Evolutionary conservation across 2,797 vertebrate genomes (phyloP).

Genomic region (Syndactyla subalaris): DNA sequence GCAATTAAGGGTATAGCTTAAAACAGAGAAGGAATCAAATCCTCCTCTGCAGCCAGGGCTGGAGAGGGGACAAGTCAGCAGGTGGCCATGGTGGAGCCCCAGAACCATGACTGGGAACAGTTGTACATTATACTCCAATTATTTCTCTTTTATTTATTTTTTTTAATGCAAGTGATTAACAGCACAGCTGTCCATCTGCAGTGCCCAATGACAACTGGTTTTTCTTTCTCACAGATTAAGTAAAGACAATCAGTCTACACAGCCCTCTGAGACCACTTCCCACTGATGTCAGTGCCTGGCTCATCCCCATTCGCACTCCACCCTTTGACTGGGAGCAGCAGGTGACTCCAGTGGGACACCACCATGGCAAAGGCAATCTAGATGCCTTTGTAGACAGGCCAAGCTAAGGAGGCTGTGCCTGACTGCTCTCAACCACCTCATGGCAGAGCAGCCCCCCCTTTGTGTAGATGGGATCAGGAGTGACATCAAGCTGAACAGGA

Average conservation of each 20-base stretch:
- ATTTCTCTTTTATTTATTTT: neutral
- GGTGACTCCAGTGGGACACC: neutral
- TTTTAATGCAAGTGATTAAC: neutral
- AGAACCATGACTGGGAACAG: accelerated
- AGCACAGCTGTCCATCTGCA: neutral
- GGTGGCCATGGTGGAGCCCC: neutral
- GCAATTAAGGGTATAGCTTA: neutral
- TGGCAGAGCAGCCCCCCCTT: neutral
- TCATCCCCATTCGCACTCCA: neutral
- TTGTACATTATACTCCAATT: neutral
- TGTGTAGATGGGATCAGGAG: neutral
- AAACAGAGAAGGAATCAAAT: neutral
- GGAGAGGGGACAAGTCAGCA: neutral
- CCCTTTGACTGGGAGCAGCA: neutral
- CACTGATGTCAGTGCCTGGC: neutral
- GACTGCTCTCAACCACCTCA: neutral
- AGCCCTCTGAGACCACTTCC: neutral
- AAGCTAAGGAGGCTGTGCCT: neutral
- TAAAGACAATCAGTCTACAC: neutral
- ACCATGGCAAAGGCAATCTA: neutral
- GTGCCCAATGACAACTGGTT: neutral
- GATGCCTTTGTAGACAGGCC: neutral
- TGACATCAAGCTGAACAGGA: neutral
- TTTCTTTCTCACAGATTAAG: neutral
- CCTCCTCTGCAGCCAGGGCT: neutral